Base-by-base conservation (phyloP, 1,140 invertebrate genomes). In the Temnothorax nylanderi region DNA sequence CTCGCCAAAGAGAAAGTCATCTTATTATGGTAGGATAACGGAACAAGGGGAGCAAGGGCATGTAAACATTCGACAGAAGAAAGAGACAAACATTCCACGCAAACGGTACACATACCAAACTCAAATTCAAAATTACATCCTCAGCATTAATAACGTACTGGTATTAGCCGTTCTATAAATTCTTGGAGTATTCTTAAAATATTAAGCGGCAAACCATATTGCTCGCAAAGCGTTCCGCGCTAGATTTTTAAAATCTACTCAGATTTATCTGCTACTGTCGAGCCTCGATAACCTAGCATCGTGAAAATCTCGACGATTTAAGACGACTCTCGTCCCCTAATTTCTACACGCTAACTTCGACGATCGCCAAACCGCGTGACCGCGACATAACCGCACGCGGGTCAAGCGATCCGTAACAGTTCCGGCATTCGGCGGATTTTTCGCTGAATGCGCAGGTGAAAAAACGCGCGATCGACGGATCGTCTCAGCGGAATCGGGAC, bases 41-140 rank as follows among this genome's bases (percentile, higher is more conserved):
- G 18, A 60, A 87, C 85, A 89, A 87, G 81, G n/a, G 56, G 11
- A 87, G 54, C 85, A 88, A 72, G 60, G 44, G 64, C 84, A 89
- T 34, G 80, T 90, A 90, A 90, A 89, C 88, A 89, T 13, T 74
- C 54, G 0, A 13, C 11, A 49, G 44, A 64, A 47, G 41, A 81
- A 88, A 62, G 41, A 90, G 76, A 89, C 34, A 90, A 90, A 90
- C 88, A 87, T 90, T 84, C 72, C 54, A 74, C 11, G 67, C 58
- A 65, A 87, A 72, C 69, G 60, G 65, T 32, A 37, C 34, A 37
- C 58, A 88, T 84, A 62, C 69, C 71, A 71, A 58, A 86, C 6
- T 26, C 21, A 62, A 84, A 84, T 75, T 84, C 56, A 60, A 82
- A 86, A 3, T 60, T 86, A 41, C 51, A 69, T 56, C 44, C 41